phyloP scores from a whole-genome alignment of 2,113 vertebrate genomes.

The Bucco capensis region DNA sequence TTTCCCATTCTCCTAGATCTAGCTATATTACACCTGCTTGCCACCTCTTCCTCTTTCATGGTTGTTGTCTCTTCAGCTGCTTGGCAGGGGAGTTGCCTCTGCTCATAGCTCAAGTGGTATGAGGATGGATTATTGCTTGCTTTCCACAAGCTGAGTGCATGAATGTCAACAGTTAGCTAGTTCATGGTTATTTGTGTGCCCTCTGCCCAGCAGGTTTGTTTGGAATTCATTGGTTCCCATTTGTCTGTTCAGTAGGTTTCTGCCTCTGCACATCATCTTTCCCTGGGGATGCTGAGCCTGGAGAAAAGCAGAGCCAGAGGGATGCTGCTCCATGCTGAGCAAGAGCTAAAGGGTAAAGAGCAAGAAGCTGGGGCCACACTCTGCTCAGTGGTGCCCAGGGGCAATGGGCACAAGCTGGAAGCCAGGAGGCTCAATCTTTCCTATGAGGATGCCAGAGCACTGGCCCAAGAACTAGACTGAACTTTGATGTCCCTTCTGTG shows the following conservation, averaged over 20 bases:
- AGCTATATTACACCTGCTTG: accelerated
- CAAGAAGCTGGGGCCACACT: too few relatives aligned
- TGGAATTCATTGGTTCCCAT: not conserved
- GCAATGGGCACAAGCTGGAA: too few relatives aligned
- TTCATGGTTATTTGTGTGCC: not conserved
- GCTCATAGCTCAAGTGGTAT: accelerated
- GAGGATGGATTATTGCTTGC: not conserved
- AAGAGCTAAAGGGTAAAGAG: too few relatives aligned
- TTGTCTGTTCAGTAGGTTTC: not conserved
- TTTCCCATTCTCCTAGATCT: not conserved
- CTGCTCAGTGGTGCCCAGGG: too few relatives aligned
- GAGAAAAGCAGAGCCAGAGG: too few relatives aligned
- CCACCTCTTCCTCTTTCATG: not conserved
- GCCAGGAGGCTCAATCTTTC: too few relatives aligned
- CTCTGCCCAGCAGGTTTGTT: not conserved
- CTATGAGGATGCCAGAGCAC: too few relatives aligned
- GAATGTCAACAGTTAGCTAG: not conserved
- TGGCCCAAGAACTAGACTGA: too few relatives aligned
- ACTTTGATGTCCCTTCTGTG: too few relatives aligned
- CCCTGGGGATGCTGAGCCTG: too few relatives aligned
- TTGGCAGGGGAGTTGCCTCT: not conserved
- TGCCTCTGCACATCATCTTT: not conserved
- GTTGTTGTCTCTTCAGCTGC: not conserved
- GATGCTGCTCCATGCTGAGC: too few relatives aligned
- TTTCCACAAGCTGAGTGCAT: not conserved